Evolutionary conservation across 1,140 invertebrate species (phyloP).

Genomic region (Wasmannia auropunctata): DNA sequence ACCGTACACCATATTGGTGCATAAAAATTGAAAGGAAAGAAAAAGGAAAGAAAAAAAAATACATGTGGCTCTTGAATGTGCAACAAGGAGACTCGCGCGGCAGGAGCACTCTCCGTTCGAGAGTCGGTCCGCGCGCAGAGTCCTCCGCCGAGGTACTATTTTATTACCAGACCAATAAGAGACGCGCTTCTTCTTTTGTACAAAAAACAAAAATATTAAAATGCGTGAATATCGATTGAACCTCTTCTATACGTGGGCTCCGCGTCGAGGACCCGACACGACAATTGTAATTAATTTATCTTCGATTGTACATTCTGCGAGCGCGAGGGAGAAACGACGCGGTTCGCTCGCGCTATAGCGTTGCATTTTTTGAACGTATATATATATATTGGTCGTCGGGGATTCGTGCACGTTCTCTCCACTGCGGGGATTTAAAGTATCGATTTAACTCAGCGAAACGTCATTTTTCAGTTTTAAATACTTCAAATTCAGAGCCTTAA

Average conservation of each 20-base stretch:
- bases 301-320: constrained; percentile 51
- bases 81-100: neutral
- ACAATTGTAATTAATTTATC: constrained; percentile 53
- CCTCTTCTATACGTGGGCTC: constrained; percentile 17
- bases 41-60: constrained; percentile 30
- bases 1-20: constrained; percentile 79
- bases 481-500: neutral
- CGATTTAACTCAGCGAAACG: neutral
- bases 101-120: constrained; percentile 30
- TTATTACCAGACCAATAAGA: constrained; percentile 54
- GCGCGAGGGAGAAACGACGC: neutral
- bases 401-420: neutral
- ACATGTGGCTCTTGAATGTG: constrained; percentile 9
- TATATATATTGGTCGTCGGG: neutral
- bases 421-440: neutral
- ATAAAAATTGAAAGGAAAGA: constrained; percentile 43
- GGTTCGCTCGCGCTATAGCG: constrained; percentile 14
- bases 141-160: constrained; percentile 47
- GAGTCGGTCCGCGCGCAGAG: constrained; percentile 24
- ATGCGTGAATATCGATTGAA: constrained; percentile 16
- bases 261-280: constrained; percentile 10
- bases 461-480: neutral
- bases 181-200: constrained; percentile 50
- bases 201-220: constrained; percentile 18
- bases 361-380: constrained; percentile 47